These are phyloP conservation scores for Podotricha telesiphe DNA, from an alignment of 2,888 invertebrate genomes.

Conservation along the genomic window DNA sequence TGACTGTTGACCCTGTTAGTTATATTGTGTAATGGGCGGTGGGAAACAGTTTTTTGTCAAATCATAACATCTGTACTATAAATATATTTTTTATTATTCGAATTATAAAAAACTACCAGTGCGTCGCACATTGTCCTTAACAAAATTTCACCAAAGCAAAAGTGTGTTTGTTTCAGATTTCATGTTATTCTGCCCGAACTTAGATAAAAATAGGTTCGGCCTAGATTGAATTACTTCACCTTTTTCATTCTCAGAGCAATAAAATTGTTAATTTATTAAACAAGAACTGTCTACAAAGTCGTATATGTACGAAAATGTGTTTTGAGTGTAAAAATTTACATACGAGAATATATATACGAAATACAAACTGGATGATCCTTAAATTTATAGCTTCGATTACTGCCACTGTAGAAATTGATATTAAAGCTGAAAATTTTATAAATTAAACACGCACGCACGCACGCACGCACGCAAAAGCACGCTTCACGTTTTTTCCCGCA, in stretches of 20 bases:
- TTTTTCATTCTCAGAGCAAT: conserved; percentile 11
- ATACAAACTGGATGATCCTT: conserved; percentile 9
- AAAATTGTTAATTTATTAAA: conserved; percentile 6
- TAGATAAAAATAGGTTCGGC: not conserved
- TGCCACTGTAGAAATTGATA: not conserved
- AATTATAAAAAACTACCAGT: no score
- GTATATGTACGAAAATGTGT: not conserved
- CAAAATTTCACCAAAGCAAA: not conserved
- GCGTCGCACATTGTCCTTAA: not conserved
- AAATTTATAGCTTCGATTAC: not conserved
- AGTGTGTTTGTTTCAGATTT: not conserved
- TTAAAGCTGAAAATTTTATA: no score
- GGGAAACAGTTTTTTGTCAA: no score
- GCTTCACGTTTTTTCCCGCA: no score
- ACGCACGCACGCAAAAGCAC: no score
- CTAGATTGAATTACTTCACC: conserved; percentile 11
- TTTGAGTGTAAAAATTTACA: conserved; percentile 2
- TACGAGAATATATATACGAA: not conserved
- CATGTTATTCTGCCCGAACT: not conserved
- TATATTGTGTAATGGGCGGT: no score
- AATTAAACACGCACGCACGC: no score
- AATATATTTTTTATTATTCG: no score
- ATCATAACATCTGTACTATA: no score
- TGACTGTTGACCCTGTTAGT: no score
- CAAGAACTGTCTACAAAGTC: not conserved